A percentile compares a stretch with the other conserved stretches of the same genome.
Evolutionary conservation across 2,888 invertebrate genomes (phyloP).

Genomic region (Holacanthella duospinosa): DNA sequence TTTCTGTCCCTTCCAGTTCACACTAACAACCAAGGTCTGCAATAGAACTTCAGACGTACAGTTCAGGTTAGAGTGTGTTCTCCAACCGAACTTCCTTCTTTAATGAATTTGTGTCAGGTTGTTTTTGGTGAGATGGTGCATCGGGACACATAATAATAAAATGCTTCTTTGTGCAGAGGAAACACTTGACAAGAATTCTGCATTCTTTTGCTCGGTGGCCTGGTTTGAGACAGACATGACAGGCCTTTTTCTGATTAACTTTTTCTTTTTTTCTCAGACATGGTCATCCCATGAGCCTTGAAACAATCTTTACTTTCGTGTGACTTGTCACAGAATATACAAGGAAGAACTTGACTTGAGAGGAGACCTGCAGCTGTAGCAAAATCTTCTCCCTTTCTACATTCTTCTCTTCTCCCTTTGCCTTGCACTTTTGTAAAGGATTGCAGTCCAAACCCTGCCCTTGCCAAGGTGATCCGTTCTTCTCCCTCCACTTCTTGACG

Average conservation of each 20-base stretch:
- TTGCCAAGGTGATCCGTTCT: not conserved
- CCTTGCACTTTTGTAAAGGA: not conserved
- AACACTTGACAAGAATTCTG: not conserved
- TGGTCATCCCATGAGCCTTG: not conserved
- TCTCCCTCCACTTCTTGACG: not conserved
- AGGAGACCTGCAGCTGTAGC: not conserved
- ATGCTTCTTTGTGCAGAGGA: not conserved
- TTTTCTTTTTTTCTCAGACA: not conserved
- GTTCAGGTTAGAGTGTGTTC: not conserved
- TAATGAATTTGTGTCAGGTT: no score
- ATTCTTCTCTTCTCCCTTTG: not conserved
- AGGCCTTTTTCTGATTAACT: not conserved
- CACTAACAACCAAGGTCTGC: not conserved
- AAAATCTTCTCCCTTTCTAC: not conserved
- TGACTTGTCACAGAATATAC: not conserved
- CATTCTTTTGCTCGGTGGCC: not conserved
- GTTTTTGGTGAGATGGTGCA: not conserved
- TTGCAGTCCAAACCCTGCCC: not conserved
- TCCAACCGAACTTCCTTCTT: no score
- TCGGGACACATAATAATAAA: not conserved
- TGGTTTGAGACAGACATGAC: not conserved
- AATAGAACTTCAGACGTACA: not conserved
- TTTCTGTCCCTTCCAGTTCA: not conserved
- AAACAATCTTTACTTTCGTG: not conserved
- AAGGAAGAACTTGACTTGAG: not conserved